Evolutionary conservation across 2,113 vertebrate species (phyloP), one percentile per base, ranked within the genome.

Genomic region (Rissa tridactyla): DNA sequence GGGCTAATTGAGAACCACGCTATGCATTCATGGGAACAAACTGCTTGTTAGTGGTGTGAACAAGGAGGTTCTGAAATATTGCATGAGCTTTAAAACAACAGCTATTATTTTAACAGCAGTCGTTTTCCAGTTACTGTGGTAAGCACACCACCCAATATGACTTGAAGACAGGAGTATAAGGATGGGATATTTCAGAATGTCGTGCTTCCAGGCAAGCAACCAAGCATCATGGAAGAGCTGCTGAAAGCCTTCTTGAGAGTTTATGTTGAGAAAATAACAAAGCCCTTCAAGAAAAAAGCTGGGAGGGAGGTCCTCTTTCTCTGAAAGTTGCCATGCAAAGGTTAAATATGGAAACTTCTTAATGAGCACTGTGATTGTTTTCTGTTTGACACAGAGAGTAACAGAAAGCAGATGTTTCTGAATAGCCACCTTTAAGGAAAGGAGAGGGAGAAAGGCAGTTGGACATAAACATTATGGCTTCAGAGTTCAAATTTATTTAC

Each of bases 361-460:
- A 90, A 94, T 81, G 84, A 96, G 71, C 54, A 12, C 27, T 88
- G 47, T 61, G 70, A 51, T 71, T 94, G 81, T 92, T 91, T 93
- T 94, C 81, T 91, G 25, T 58, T 93, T 82, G 71, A 87, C 88
- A 88, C 47, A 60, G 55, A 64, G 44, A 58, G 27, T 69, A 87
- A 96, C 15, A 88, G 65, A 91, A 94, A 96, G 23, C 84, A 94
- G 88, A 94, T 93, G 82, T 79, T 93, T 83, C 82, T 83, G 42
- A 84, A 71, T 9, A 81, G 79, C 18, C 46, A 84, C 82, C 89
- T 82, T 69, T 61, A 92, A 87, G 49, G 38, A 76, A 55, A 83
- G 51, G 64, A 89, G 36, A 86, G 29, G 29, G 78, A 91, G 58
- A 76, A 90, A 82, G 21, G 57, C 66, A 88, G 23, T 13, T 89